phyloP scores from a whole-genome alignment of 2,888 invertebrate genomes.

The Tricholauxania praeusta region DNA sequence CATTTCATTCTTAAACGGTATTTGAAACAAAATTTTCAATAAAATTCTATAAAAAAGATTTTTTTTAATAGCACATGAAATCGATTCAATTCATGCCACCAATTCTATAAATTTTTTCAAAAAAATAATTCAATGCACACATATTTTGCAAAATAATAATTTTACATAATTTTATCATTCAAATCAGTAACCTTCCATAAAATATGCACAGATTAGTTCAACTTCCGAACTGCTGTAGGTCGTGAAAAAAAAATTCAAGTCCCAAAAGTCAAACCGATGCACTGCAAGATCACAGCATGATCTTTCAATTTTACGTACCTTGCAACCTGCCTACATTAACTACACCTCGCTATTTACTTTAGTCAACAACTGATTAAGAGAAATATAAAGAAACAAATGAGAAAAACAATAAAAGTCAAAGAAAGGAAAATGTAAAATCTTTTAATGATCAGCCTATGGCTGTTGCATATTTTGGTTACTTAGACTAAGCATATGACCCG shows the following conservation, averaged over 20 bases:
- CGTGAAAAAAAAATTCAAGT: background rate
- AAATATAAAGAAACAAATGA: background rate
- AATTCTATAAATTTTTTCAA: too few relatives aligned
- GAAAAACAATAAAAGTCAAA: slow-evolving; percentile 2
- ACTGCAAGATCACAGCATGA: slow-evolving; percentile 4
- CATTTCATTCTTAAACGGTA: too few relatives aligned
- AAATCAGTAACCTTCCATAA: background rate
- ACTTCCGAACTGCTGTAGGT: slow-evolving; percentile 3
- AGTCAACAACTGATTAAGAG: slow-evolving; percentile 15
- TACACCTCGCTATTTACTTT: slow-evolving; percentile 13
- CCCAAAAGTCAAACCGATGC: slow-evolving; percentile 1
- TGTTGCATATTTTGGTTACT: background rate
- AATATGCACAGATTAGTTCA: slow-evolving; percentile 4
- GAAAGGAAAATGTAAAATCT: slow-evolving; percentile 10
- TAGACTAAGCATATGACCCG: background rate
- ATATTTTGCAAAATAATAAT: too few relatives aligned
- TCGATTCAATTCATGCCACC: too few relatives aligned
- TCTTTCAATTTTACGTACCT: background rate
- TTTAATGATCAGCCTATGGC: background rate
- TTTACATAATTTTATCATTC: too few relatives aligned
- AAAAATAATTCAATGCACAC: too few relatives aligned
- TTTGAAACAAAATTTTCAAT: too few relatives aligned
- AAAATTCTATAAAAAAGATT: too few relatives aligned
- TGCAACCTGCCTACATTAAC: slow-evolving; percentile 9
- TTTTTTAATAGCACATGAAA: too few relatives aligned